A percentile compares a stretch with the other conserved stretches of the same genome.
Conservation (phyloP, 2,888 invertebrate genomes). For the Hetaerina titia region DNA sequence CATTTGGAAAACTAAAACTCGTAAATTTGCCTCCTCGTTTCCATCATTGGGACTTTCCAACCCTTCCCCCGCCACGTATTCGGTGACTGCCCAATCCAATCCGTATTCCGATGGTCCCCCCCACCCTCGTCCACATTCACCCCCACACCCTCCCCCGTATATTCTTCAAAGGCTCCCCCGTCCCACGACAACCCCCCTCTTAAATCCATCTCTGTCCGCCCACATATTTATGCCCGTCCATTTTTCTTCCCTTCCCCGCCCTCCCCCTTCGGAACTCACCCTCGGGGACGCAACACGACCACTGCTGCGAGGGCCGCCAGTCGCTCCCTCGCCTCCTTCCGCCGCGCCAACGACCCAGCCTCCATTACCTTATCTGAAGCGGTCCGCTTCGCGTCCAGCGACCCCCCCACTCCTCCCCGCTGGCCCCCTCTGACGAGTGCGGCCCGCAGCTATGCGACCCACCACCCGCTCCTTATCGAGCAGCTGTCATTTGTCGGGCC, state of each 20-base stretch:
- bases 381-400: too few relatives aligned
- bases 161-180: background rate
- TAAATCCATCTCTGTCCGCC: background rate
- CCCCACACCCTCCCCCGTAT: background rate
- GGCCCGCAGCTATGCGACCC: background rate
- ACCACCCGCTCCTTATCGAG: background rate
- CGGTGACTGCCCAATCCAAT: constrained; percentile 17
- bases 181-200: background rate
- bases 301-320: background rate
- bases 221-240: background rate
- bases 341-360: background rate
- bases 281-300: background rate
- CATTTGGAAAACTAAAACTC: constrained; percentile 17
- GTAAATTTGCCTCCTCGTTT: constrained; percentile 18
- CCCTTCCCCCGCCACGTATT: background rate
- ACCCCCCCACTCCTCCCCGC: too few relatives aligned
- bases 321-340: background rate
- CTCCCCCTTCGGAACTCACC: background rate
- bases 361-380: background rate
- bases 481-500: background rate
- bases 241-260: background rate
- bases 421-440: background rate
- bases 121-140: background rate
- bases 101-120: background rate
- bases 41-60: background rate